Evolutionary conservation across 2,888 invertebrate species (phyloP), one percentile per base, ranked within the genome.

Genomic region (Gymnosoma rotundatum): DNA sequence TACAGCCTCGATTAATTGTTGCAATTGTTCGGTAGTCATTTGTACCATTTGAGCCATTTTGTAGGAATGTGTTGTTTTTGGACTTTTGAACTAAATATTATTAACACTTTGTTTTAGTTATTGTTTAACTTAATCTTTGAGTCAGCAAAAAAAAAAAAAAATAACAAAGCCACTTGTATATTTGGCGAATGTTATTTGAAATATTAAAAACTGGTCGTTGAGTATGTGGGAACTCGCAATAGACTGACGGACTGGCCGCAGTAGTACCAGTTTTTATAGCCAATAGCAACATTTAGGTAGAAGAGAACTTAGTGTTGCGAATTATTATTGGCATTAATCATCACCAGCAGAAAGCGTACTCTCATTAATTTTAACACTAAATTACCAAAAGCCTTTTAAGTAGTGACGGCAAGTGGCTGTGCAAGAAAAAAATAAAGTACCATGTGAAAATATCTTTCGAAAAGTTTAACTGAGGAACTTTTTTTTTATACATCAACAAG

Each of bases 11-110:
- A 91, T 89, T 2, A 91, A 86, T 75, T 87, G 86, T 42, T 88
- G 88, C 74, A 91, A 89, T 86, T 91, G 91, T 73, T 89, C 90
- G 8, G 88, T 88, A 14, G 91, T 89, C 88, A 91, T 86, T 81
- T 90, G 89, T 6, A 86, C 85, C 52, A 79, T 74, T 52, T 83
- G 78, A 64, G 86, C 73, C 86, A 86, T 86, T 90, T 79, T 83
- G 76, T 75, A 38, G 16, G 42, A 82, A 70, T 70, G 74, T 38
- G n/a, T 25, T 52, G 36, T 50, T 70, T 12, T 60, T 63, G 42
- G 4, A 56, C 38, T 78, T 73, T 54, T 10, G n/a, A 36, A 45
- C 32, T 63, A 45, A 60, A 61, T 18, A 36, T 52, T 48, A 48
- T 52, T 48, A 48, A 48, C 58, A 38, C 14, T 69, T 67, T 61